Evolutionary conservation across 2,113 vertebrate species (phyloP).

Genomic region (Ploceus nigricollis): DNA sequence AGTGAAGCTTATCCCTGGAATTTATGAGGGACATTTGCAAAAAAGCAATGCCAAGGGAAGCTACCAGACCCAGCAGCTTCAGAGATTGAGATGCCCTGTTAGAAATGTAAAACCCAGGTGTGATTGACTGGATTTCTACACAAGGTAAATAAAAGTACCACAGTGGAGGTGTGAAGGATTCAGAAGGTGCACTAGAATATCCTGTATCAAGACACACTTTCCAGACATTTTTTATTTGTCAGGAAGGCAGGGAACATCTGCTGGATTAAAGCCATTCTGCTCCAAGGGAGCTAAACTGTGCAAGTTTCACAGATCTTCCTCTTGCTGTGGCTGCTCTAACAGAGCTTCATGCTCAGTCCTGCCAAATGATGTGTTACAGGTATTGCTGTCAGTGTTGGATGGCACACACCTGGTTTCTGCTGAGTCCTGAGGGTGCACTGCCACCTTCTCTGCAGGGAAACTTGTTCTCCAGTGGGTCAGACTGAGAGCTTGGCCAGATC

Average conservation of each 20-base stretch:
- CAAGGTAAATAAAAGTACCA: background rate
- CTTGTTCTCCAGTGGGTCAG: background rate
- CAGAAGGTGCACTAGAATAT: background rate
- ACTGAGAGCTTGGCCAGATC: background rate
- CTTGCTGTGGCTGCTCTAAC: background rate
- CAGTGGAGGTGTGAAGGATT: background rate
- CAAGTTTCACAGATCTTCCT: background rate
- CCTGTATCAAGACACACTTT: background rate
- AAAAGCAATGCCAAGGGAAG: background rate
- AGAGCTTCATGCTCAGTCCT: background rate
- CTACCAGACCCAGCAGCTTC: background rate
- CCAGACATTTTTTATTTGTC: background rate
- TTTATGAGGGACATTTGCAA: background rate
- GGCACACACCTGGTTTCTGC: background rate
- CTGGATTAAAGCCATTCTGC: background rate
- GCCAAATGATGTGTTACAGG: accelerated
- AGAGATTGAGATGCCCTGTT: background rate
- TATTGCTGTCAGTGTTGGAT: accelerated
- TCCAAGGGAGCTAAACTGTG: background rate
- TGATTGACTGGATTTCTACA: background rate
- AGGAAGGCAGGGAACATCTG: background rate
- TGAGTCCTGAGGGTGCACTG: background rate
- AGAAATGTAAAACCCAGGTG: background rate
- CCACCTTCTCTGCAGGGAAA: background rate
- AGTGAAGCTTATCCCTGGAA: background rate